Base-by-base conservation (phyloP, 2,888 invertebrate species). In the Catocala sponsa region DNA sequence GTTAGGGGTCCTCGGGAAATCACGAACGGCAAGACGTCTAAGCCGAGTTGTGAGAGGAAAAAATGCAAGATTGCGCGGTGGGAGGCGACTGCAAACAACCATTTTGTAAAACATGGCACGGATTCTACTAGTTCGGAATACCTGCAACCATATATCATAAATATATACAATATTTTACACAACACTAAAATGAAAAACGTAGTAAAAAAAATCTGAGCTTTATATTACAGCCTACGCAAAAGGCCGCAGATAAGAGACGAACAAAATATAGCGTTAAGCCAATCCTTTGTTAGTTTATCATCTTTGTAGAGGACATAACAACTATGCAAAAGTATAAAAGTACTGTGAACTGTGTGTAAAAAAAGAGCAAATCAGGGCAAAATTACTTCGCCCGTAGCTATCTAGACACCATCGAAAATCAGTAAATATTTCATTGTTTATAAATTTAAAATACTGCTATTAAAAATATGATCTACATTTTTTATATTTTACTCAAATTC, bases 1-100 rank as follows among this genome's bases (percentile, higher is more conserved):
- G 87, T 90, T 89, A 89, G 84, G 74, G 79, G 79, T 87, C 85
- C 88, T 86, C 83, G 80, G 85, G 82, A 88, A 83, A 89, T 88
- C 88, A 88, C 85, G 85, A 87, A 76, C 79, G 68, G 76, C 66
- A 60, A 64, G 65, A 55, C 70, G 74, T 74, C 66, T 72, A 55
- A 68, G 75, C 68, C 55, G 54, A 63, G 69, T 56, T 72, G 55
- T 70, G 55, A 55, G 57, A 67, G 65, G 61, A 69, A 80, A 78
- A 80, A 74, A 60, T 53, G 53, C 56, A 47, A 68, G 62, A 69
- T 66, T 55, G 59, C 61, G n/a, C 42, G 60, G 49, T 43, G 65
- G 64, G 61, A 68, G 52, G 61, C 57, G 51, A 63, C 57, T 52
- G 6, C 59, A 68, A 69, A 68, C 60, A 35, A 55, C 52, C 32